These are phyloP conservation scores for Yponomeuta evonymella DNA, from an alignment of 2,888 invertebrate genomes.

Conservation along the genomic window DNA sequence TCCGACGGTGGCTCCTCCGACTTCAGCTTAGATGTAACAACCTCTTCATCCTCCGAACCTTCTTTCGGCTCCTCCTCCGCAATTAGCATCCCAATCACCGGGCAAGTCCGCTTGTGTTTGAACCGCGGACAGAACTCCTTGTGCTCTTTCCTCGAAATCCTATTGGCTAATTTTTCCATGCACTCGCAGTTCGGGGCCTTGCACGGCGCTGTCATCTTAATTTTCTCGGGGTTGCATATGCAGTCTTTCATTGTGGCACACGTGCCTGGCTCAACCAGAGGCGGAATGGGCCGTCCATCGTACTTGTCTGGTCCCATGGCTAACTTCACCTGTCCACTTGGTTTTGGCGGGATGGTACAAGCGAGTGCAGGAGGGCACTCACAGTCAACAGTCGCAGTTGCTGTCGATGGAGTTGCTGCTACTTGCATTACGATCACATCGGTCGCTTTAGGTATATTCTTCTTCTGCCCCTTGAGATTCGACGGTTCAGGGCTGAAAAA, in stretches of 20 bases:
- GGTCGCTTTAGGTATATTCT: neutral
- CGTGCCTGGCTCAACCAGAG: conserved; percentile 31
- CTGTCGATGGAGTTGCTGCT: neutral
- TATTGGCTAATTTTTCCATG: conserved; percentile 41
- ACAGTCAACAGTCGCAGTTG: neutral
- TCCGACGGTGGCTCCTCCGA: conserved; percentile 56
- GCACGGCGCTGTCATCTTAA: conserved; percentile 55
- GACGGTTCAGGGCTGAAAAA: neutral
- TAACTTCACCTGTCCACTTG: neutral
- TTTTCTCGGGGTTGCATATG: conserved; percentile 55
- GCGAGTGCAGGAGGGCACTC: neutral
- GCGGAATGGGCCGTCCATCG: neutral
- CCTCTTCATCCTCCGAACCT: conserved; percentile 46
- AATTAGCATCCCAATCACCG: conserved; percentile 40
- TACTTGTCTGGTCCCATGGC: neutral
- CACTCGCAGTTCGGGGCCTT: conserved; percentile 64
- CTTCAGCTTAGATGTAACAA: conserved; percentile 20
- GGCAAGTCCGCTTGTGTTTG: conserved; percentile 56
- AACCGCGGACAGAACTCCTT: conserved; percentile 59
- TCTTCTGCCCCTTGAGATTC: neutral
- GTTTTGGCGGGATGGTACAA: neutral
- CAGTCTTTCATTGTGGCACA: conserved; percentile 49
- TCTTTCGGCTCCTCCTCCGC: conserved; percentile 45
- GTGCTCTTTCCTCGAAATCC: conserved; percentile 49
- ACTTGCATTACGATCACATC: neutral